These are phyloP conservation scores for Panagrolaimus sp. DNA, from an alignment of 1,140 invertebrate species.

Conservation along the genomic window DNA sequence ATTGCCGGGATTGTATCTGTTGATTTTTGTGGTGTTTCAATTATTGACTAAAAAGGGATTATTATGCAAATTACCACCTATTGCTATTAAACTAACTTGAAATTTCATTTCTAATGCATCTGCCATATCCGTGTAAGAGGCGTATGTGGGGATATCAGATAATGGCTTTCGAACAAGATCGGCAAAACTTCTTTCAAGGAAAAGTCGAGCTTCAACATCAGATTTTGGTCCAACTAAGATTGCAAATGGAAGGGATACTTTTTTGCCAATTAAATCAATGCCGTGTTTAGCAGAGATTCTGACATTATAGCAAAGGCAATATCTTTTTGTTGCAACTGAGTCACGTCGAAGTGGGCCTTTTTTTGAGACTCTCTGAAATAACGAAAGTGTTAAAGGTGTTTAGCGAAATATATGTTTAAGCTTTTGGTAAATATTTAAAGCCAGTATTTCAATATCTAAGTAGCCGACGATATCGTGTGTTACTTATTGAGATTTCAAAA, in stretches of 20 bases:
- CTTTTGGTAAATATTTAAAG: no score
- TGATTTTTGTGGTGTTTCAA: conserved; percentile 57
- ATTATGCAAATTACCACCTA: conserved; percentile 11
- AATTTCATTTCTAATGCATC: conserved; percentile 57
- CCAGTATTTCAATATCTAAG: no score
- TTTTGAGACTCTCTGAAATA: conserved; percentile 54
- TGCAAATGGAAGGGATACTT: conserved; percentile 56
- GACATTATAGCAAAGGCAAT: conserved; percentile 54
- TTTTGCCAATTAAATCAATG: conserved; percentile 54
- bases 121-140: conserved; percentile 51
- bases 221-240: conserved; percentile 55
- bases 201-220: conserved; percentile 58
- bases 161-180: conserved; percentile 44
- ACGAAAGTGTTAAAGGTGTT: not conserved
- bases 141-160: conserved; percentile 43
- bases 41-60: conserved; percentile 36
- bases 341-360: conserved; percentile 52
- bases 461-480: no score
- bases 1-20: conserved; percentile 49
- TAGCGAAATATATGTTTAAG: no score
- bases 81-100: conserved; percentile 29
- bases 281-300: conserved; percentile 43
- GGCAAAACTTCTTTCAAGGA: conserved; percentile 55
- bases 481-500: no score
- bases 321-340: conserved; percentile 51